Percentiles rank a stretch among this genome's conserved stretches.
Conservation (phyloP, 2,888 invertebrate genomes). For the Mesoligia furuncula region DNA sequence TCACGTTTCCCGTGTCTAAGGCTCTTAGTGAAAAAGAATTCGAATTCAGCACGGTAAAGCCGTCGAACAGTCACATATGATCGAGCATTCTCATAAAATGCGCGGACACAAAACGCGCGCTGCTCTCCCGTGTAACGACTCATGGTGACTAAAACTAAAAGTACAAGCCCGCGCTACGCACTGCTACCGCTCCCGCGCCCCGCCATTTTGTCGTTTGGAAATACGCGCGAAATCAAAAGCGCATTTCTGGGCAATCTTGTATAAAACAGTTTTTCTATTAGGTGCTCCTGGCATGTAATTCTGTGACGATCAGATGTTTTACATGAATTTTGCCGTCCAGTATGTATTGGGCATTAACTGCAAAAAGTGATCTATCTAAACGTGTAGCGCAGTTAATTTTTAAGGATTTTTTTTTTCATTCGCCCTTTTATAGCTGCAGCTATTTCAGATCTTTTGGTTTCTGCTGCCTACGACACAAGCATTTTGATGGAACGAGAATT, state of each 20-base stretch:
- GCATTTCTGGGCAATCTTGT: too few species aligned
- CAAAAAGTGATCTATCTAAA: conserved; percentile 7
- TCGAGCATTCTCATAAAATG: not conserved
- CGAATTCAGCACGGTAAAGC: not conserved
- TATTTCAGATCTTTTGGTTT: conserved; percentile 5
- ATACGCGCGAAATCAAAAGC: too few species aligned
- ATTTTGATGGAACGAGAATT: conserved; percentile 2
- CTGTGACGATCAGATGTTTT: not conserved
- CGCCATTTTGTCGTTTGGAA: too few species aligned
- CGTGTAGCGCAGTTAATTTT: not conserved
- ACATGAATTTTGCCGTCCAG: not conserved
- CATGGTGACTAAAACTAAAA: not conserved
- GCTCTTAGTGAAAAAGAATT: not conserved
- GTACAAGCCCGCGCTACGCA: too few species aligned
- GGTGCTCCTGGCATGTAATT: not conserved
- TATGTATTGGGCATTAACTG: conserved; percentile 13
- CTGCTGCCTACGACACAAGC: not conserved
- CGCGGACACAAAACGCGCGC: not conserved
- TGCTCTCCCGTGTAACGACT: not conserved
- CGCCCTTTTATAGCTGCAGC: not conserved
- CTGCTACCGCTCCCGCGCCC: too few species aligned
- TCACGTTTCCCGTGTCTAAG: too few species aligned
- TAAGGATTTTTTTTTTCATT: conserved; percentile 6
- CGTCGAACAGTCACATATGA: conserved; percentile 10
- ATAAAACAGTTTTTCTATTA: conserved; percentile 14